phyloP scores from a whole-genome alignment of 2,888 invertebrate species.

The Teleogryllus oceanicus region DNA sequence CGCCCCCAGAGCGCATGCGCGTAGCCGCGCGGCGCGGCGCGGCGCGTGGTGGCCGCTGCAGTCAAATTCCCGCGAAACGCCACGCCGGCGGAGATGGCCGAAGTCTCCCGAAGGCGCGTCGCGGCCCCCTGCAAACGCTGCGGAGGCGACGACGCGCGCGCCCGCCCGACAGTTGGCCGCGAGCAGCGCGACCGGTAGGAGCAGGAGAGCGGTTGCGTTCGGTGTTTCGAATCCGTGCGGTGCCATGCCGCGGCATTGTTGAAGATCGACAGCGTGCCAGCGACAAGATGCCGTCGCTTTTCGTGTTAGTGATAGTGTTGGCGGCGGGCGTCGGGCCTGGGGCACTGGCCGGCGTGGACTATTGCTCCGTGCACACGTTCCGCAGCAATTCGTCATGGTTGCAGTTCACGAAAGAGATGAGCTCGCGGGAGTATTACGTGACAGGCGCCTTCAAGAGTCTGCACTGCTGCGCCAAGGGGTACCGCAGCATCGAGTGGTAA shows the following conservation, averaged over 20 bases:
- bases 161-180: too few species aligned
- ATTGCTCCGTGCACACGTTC: slow-evolving; percentile 61
- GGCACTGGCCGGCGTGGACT: slow-evolving; percentile 48
- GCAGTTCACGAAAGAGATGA: slow-evolving; percentile 71
- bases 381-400: slow-evolving; percentile 53
- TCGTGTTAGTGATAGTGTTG: not conserved
- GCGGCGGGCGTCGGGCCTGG: not conserved
- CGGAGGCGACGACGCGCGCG: too few species aligned
- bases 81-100: not conserved
- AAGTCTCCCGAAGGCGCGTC: not conserved
- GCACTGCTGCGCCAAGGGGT: slow-evolving; percentile 73
- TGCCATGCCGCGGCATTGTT: too few species aligned
- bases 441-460: slow-evolving; percentile 69
- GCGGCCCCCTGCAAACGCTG: too few species aligned
- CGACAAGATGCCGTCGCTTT: not conserved
- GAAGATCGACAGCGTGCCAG: not conserved
- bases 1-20: too few species aligned
- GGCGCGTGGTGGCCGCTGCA: slow-evolving; percentile 18
- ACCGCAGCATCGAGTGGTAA: slow-evolving; percentile 76
- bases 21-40: not conserved
- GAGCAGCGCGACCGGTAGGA: too few species aligned
- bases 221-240: too few species aligned
- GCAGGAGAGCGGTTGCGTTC: too few species aligned
- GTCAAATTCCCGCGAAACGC: not conserved
- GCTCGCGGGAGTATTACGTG: slow-evolving; percentile 64